A percentile compares a stretch with the other conserved stretches of the same genome.
phyloP scores from a whole-genome alignment of 2,113 vertebrate species.

The Oncorhynchus clarkii region DNA sequence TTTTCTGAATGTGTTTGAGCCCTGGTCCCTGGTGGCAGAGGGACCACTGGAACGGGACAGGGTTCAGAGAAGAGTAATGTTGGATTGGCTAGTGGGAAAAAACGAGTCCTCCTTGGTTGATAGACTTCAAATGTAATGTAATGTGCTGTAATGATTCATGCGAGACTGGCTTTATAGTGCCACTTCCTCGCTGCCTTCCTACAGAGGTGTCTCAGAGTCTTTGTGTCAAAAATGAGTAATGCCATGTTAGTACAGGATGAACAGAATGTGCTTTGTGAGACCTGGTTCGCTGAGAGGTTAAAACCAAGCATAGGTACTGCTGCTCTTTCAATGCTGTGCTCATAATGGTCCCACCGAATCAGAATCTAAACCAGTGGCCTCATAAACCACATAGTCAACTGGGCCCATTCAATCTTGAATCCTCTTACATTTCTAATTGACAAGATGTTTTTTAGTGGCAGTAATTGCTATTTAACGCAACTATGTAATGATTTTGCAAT shows the following conservation, averaged over 20 bases:
- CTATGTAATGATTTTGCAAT: conserved; percentile 30
- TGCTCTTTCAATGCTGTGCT: background rate
- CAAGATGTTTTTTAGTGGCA: background rate
- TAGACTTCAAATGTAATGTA: conserved; percentile 22
- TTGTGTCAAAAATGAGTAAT: conserved; percentile 20
- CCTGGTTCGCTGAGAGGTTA: background rate
- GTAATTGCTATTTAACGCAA: background rate
- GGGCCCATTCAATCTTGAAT: background rate
- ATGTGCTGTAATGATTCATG: background rate
- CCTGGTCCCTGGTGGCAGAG: conserved; percentile 1
- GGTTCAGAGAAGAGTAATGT: background rate
- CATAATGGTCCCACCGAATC: conserved; percentile 15
- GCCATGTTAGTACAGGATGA: background rate
- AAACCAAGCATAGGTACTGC: background rate
- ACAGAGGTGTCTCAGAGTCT: background rate
- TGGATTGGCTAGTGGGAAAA: background rate
- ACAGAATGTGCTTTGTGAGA: background rate
- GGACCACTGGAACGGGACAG: background rate
- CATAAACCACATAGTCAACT: conserved; percentile 24
- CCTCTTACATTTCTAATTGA: background rate
- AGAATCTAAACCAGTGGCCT: background rate
- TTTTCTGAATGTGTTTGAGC: conserved; percentile 42
- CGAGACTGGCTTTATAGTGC: background rate
- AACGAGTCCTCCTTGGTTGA: conserved; percentile 24
- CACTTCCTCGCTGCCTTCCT: conserved; percentile 1